A percentile compares a stretch with the other conserved stretches of the same genome.
phyloP scores from a whole-genome alignment of 2,113 vertebrate genomes.

The Aphyosemion australe region DNA sequence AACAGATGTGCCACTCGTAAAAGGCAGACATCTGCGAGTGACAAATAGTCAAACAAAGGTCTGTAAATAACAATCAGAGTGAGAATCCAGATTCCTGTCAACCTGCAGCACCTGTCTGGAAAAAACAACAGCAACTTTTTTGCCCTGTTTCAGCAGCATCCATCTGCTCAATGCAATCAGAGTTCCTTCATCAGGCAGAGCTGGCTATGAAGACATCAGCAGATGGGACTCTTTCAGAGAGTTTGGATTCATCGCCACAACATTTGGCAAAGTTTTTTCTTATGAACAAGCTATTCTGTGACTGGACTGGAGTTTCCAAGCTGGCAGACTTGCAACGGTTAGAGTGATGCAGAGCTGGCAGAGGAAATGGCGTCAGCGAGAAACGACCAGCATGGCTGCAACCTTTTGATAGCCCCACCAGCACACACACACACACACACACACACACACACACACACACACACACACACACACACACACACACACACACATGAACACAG shows the following conservation, averaged over 20 bases:
- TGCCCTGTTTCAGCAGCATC: constrained; percentile 8
- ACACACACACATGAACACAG: not conserved
- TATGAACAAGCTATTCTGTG: not conserved
- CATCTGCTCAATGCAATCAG: constrained; percentile 24
- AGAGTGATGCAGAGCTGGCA: constrained; percentile 24
- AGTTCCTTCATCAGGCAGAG: constrained; percentile 9
- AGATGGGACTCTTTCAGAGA: constrained; percentile 30
- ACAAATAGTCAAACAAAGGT: constrained; percentile 10
- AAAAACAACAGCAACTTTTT: not conserved
- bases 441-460: too few relatives aligned
- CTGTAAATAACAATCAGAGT: not conserved
- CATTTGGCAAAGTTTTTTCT: constrained; percentile 9
- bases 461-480: not conserved
- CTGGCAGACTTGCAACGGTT: constrained; percentile 20
- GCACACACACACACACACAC: not conserved
- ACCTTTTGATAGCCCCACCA: not conserved
- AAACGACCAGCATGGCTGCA: not conserved
- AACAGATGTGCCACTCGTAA: constrained; percentile 14
- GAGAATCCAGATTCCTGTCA: not conserved
- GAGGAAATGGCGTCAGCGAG: not conserved
- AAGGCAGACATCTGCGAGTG: not conserved
- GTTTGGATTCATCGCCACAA: constrained; percentile 22
- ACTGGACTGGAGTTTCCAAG: constrained; percentile 11
- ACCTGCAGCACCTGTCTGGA: constrained; percentile 15
- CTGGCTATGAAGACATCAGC: constrained; percentile 3